phyloP scores from a whole-genome alignment of 2,888 invertebrate species.

The Melieria picta region DNA sequence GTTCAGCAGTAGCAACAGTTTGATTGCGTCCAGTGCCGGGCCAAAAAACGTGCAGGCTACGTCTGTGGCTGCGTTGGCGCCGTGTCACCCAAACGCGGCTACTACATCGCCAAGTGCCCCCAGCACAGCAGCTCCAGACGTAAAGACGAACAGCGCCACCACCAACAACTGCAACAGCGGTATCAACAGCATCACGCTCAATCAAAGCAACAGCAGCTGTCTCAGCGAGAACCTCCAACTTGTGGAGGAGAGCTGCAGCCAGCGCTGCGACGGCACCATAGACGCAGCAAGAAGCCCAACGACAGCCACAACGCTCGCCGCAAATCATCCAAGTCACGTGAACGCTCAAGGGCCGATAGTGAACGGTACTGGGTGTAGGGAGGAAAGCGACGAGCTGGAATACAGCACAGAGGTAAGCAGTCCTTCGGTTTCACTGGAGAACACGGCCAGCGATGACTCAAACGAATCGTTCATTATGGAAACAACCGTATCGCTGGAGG shows the following conservation, averaged over 20 bases:
- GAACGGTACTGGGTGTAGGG: slow-evolving; percentile 59
- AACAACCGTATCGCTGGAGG: slow-evolving; percentile 51
- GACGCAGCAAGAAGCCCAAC: slow-evolving; percentile 55
- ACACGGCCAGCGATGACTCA: slow-evolving; percentile 60
- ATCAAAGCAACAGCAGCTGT: slow-evolving; percentile 27
- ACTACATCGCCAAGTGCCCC: slow-evolving; percentile 64
- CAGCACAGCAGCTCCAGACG: slow-evolving; percentile 68
- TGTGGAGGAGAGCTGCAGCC: slow-evolving; percentile 46
- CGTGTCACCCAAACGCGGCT: slow-evolving; percentile 64
- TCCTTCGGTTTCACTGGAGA: slow-evolving; percentile 39
- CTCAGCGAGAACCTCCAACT: slow-evolving; percentile 33
- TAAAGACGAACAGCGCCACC: slow-evolving; percentile 59
- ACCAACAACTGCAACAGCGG: slow-evolving; percentile 36
- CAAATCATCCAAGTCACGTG: slow-evolving; percentile 62
- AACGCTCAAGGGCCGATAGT: slow-evolving; percentile 66
- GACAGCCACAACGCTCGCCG: slow-evolving; percentile 42
- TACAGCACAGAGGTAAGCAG: slow-evolving; percentile 36
- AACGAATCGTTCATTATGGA: slow-evolving; percentile 61
- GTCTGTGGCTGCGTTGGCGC: slow-evolving; percentile 73
- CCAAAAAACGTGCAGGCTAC: slow-evolving; percentile 82
- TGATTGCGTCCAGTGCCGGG: slow-evolving; percentile 44
- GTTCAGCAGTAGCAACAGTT: slow-evolving; percentile 30
- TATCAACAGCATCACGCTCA: slow-evolving; percentile 38
- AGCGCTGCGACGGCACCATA: slow-evolving; percentile 50
- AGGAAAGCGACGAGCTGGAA: slow-evolving; percentile 65